phyloP scores from a whole-genome alignment of 2,113 vertebrate genomes.

The Platichthys flesus region DNA sequence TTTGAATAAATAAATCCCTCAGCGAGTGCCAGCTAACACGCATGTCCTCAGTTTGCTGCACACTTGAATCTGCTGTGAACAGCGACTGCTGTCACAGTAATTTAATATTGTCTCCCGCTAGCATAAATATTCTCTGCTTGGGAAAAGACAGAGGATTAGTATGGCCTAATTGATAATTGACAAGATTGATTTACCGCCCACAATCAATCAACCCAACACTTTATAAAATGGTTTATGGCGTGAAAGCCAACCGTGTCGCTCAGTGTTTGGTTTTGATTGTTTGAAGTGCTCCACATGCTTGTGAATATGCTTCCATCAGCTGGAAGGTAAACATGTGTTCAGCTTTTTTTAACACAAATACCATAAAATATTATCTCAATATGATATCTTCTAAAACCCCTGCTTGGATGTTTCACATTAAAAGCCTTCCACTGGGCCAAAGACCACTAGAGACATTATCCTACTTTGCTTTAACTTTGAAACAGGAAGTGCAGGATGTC shows the following conservation, averaged over 20 bases:
- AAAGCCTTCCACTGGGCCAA: not conserved
- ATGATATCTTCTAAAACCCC: not conserved
- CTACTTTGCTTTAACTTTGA: too few species aligned
- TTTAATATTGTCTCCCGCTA: conserved; percentile 61
- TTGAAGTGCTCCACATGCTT: conserved; percentile 7
- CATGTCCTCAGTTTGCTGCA: conserved; percentile 35
- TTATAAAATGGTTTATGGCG: conserved; percentile 44
- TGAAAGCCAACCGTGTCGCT: conserved; percentile 34
- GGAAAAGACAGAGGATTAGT: conserved; percentile 58
- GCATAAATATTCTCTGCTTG: conserved; percentile 64
- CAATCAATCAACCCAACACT: conserved; percentile 58
- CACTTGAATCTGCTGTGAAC: conserved; percentile 51
- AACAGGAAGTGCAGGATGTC: too few species aligned
- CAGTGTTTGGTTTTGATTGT: conserved; percentile 47
- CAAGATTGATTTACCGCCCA: conserved; percentile 61
- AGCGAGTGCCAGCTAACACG: conserved; percentile 27
- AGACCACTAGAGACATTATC: too few species aligned
- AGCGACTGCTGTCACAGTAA: conserved; percentile 45
- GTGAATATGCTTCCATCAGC: not conserved
- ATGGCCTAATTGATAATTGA: conserved; percentile 67
- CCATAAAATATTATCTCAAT: not conserved
- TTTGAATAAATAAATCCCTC: conserved; percentile 76
- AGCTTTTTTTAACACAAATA: not conserved
- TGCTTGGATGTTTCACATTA: not conserved
- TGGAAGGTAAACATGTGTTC: not conserved